Base-by-base conservation (phyloP, 2,797 vertebrate species). In the Echiichthys vipera region DNA sequence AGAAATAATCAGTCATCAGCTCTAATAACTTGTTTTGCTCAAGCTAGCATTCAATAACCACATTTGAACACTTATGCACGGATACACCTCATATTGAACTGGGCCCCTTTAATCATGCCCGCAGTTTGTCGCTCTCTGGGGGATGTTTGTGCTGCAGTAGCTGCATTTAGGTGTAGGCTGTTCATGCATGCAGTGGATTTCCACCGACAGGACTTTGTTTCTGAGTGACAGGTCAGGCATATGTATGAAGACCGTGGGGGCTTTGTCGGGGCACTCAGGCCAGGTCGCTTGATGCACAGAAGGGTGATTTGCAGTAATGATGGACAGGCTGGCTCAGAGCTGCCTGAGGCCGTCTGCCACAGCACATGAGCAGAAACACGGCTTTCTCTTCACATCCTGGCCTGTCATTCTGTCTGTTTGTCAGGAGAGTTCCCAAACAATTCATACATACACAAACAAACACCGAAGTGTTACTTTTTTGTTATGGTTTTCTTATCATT, bases 181-280 rank as follows among this genome's bases (percentile, higher is more conserved):
- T 71, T 75, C 56, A 73, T 72, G 55, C 68, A n/a, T 84, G 71
- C 47, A 75, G 63, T 57, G 73, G 74, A 88, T 84, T 27, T 54
- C 25, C 63, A 74, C 51, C 89, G 88, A 88, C 87, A 86, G 77
- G 69, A 56, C 63, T 42, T 25, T 75, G 66, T 84, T 75, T 51
- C 78, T 81, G 83, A 85, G 67, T 87, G 90, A 86, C 77, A 83
- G 71, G 30, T 77, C 69, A 34, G 83, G 50, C 74, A 81, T 86
- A 80, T 83, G 74, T 65, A 69, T 81, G 74, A 63, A 37, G 68
- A 78, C 62, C 20, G 22, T 56, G 57, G 55, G 77, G 71, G 51
- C 70, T 66, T 4, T 54, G 56, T 75, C 76, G 34, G 55, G 61
- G 58, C 54, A 83, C 78, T 74, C 56, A 34, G 85, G 79, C 80